Evolutionary conservation across 2,888 invertebrate genomes (phyloP), one percentile per base, ranked within the genome.

Genomic region (Caradrina clavipalpis): DNA sequence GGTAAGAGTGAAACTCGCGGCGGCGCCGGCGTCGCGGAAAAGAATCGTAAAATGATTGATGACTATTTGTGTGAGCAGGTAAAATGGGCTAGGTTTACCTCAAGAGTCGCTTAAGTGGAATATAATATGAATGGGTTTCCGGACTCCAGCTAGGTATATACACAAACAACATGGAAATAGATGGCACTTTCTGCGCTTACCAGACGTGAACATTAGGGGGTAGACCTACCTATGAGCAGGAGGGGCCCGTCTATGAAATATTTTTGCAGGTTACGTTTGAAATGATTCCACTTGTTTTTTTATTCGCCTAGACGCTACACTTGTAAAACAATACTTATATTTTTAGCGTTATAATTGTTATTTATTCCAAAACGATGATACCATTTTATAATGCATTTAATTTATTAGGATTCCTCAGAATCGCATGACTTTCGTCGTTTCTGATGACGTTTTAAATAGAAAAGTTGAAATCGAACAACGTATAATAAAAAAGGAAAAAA

Each of bases 41-140:
- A 35, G 55, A 78, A 72, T 79, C 70, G 59, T 55, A 56, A 80
- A 77, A 75, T 83, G 85, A 85, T 84, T 83, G 80, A 85, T 85
- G 77, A 73, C 60, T 67, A 71, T 71, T 78, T 74, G 62, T 49
- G 19, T 53, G 19, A 67, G 45, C 69, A 73, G 55, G 71, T 78
- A 69, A 68, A 81, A 76, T 62, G 22, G 45, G 62, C 53, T 51
- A 55, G 73, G 67, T 69, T 58, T 47, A 67, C 60, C 55, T 64
- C 35, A 77, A 22, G 42, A 64, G 31, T 17, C 19, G 59, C 51
- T 69, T 64, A 64, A 57, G 59, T 64, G 56, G 56, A 64, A 63
- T 74, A 59, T 57, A 56, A 75, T 64, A 57, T 49, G 31, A 64
- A 70, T 57, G n/a, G 55, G 47, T 55, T 62, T 42, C 21, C 39